phyloP scores from a whole-genome alignment of 2,113 vertebrate species.

The Scortum barcoo region DNA sequence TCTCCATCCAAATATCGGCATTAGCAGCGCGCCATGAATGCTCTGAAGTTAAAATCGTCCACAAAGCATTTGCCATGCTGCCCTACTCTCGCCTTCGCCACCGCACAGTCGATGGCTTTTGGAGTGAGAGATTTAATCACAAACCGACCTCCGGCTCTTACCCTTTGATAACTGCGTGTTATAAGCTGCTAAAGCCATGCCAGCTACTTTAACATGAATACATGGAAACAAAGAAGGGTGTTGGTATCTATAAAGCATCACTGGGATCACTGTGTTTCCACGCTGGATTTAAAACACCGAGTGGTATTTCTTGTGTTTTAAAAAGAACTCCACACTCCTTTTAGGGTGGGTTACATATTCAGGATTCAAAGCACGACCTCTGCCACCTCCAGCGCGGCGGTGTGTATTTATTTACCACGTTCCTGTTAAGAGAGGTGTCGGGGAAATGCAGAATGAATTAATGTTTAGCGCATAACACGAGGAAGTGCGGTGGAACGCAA shows the following conservation, averaged over 20 bases:
- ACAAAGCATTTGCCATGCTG: conserved; percentile 42
- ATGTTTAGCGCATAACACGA: conserved; percentile 41
- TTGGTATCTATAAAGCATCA: background rate
- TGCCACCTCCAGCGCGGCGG: background rate
- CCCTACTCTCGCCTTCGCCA: conserved; percentile 6
- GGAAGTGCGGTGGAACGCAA: conserved; percentile 45
- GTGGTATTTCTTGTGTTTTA: background rate
- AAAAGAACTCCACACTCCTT: background rate
- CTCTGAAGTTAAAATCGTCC: conserved; percentile 51
- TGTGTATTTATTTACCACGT: conserved; percentile 6
- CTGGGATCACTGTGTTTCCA: background rate
- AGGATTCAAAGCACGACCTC: background rate
- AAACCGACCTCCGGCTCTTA: conserved; percentile 4
- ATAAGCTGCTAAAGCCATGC: conserved; percentile 5
- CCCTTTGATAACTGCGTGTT: conserved; percentile 11
- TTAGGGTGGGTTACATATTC: background rate
- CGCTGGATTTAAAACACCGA: background rate
- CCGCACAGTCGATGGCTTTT: background rate
- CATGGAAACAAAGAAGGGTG: background rate
- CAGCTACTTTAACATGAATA: conserved; percentile 7
- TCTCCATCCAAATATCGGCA: conserved; percentile 43
- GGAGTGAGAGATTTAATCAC: conserved; percentile 13
- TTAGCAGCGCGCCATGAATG: conserved; percentile 49
- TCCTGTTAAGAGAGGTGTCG: conserved; percentile 12
- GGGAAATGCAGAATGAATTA: conserved; percentile 22